phyloP scores from a whole-genome alignment of 1,140 invertebrate genomes.

The Drosophila pallidifrons region DNA sequence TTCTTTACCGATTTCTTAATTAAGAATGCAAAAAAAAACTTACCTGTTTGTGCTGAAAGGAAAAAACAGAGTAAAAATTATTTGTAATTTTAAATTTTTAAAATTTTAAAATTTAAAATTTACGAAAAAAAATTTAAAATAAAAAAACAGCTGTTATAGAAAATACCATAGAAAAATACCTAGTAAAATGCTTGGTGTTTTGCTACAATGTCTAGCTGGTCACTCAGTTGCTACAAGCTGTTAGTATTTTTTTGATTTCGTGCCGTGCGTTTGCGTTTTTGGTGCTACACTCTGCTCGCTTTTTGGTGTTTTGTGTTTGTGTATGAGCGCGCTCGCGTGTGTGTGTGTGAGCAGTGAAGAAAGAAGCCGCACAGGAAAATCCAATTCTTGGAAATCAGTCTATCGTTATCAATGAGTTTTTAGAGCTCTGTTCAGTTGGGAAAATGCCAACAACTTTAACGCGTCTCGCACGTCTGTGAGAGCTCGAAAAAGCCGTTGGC shows the following conservation, averaged over 20 bases:
- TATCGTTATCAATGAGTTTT: conserved; percentile 67
- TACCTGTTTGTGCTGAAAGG: too few relatives aligned
- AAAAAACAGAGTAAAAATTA: neutral
- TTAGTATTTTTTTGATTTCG: conserved; percentile 55
- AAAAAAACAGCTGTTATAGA: neutral
- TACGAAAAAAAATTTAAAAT: neutral
- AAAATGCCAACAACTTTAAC: conserved; percentile 57
- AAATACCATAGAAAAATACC: neutral
- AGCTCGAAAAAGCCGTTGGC: conserved; percentile 7
- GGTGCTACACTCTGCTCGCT: conserved; percentile 19
- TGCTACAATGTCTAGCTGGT: neutral
- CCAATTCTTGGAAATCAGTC: conserved; percentile 63
- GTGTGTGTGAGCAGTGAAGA: conserved; percentile 30
- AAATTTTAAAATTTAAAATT: neutral
- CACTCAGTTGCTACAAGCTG: neutral
- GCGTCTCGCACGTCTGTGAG: conserved; percentile 12
- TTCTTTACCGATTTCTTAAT: too few relatives aligned
- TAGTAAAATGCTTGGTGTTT: neutral
- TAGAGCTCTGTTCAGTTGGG: conserved; percentile 6
- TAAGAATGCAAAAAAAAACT: too few relatives aligned
- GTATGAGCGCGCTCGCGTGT: conserved; percentile 28
- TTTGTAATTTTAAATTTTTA: too few relatives aligned
- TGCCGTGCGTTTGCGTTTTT: conserved; percentile 30
- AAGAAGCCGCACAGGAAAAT: conserved; percentile 71
- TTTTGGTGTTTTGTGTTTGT: conserved; percentile 38